Conservation (phyloP, 2,797 vertebrate genomes). For the Phalanger gymnotis region DNA sequence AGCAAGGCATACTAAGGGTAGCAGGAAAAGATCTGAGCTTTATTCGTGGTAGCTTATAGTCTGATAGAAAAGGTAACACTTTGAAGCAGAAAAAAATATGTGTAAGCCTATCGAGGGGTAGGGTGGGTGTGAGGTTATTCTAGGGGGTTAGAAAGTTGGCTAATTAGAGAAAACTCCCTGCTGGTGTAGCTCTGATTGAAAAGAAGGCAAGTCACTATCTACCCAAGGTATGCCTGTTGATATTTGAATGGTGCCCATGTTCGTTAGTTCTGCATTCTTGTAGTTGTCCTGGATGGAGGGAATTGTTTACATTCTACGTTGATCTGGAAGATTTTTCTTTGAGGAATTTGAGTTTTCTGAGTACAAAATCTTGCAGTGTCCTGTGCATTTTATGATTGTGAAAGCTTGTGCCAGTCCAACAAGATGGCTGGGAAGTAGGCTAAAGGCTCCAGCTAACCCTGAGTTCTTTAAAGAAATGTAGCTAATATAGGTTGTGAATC, state of each 20-base stretch:
- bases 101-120: background rate
- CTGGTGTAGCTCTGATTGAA: background rate
- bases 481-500: background rate
- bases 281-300: background rate
- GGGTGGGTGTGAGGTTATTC: background rate
- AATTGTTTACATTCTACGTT: slow-evolving; percentile 13
- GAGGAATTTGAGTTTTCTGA: slow-evolving; percentile 5
- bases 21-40: background rate
- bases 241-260: background rate
- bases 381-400: slow-evolving; percentile 16
- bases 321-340: background rate
- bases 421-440: too few relatives aligned
- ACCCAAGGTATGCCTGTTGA: background rate
- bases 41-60: background rate
- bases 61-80: background rate
- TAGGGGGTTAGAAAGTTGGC: background rate
- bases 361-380: background rate
- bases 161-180: background rate
- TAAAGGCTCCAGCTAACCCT: background rate
- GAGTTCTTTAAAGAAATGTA: background rate
- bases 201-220: background rate
- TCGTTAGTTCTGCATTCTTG: background rate
- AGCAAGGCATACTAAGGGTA: background rate
- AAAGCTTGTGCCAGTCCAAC: background rate
- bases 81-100: background rate